Evolutionary conservation across 2,797 vertebrate genomes (phyloP).

Genomic region (Mormyrus hasselquistii): DNA sequence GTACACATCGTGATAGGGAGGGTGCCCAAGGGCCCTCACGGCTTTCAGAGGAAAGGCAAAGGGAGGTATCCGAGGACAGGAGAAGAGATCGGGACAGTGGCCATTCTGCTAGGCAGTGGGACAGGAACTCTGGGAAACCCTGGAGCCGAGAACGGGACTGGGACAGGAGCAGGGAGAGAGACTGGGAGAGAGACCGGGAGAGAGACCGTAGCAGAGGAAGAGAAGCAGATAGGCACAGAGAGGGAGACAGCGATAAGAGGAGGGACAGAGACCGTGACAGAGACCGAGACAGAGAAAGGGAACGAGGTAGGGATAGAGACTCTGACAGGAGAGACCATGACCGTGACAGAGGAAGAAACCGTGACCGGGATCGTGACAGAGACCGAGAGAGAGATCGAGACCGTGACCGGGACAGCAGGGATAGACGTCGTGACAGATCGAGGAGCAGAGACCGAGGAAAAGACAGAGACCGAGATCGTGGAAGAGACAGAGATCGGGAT

Average conservation of each 20-base stretch:
- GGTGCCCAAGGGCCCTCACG: slow-evolving; percentile 53
- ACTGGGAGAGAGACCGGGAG: slow-evolving; percentile 36
- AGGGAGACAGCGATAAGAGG: slow-evolving; percentile 37
- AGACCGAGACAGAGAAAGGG: slow-evolving; percentile 34
- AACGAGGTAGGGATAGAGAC: slow-evolving; percentile 30
- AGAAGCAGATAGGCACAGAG: slow-evolving; percentile 42
- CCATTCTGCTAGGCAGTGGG: slow-evolving; percentile 65
- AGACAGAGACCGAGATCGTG: slow-evolving; percentile 44
- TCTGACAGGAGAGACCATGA: slow-evolving; percentile 21
- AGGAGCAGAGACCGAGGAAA: slow-evolving; percentile 49
- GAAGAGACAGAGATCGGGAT: slow-evolving; percentile 38
- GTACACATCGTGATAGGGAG: slow-evolving; percentile 63
- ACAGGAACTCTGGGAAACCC: slow-evolving; percentile 64
- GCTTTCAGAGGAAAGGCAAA: slow-evolving; percentile 64
- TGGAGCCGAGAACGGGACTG: slow-evolving; percentile 76
- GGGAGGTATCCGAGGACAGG: slow-evolving; percentile 73
- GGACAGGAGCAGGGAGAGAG: slow-evolving; percentile 61
- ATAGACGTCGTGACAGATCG: slow-evolving; percentile 38
- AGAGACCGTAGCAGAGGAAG: slow-evolving; percentile 29
- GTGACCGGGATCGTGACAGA: slow-evolving; percentile 38
- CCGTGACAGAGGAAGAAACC: slow-evolving; percentile 30
- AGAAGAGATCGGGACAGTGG: slow-evolving; percentile 70
- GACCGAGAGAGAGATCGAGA: slow-evolving; percentile 33
- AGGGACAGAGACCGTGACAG: slow-evolving; percentile 31
- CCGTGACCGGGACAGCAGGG: slow-evolving; percentile 30